A percentile compares a stretch with the other conserved stretches of the same genome.
Evolutionary conservation across 2,888 invertebrate species (phyloP).

Genomic region (Drosophila subsilvestris): DNA sequence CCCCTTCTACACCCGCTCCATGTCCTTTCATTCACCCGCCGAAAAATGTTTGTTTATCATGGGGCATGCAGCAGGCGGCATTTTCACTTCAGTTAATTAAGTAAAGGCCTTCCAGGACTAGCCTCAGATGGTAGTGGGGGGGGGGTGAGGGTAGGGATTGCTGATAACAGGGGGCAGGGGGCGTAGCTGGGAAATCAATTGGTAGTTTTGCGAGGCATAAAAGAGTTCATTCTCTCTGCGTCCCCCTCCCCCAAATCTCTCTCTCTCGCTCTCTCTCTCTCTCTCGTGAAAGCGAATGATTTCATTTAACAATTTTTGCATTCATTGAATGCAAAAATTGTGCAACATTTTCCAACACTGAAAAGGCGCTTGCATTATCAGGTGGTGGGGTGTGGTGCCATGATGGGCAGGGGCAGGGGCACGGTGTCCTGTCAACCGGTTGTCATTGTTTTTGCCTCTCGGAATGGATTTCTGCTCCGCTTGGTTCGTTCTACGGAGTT

Average conservation of each 20-base stretch:
- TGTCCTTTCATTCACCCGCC: constrained; percentile 21
- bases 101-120: constrained; percentile 58
- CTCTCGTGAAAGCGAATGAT: constrained; percentile 63
- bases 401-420: not conserved
- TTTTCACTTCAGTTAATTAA: constrained; percentile 79
- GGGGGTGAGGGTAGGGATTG: not conserved
- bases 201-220: constrained; percentile 36
- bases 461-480: constrained; percentile 48
- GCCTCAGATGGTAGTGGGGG: not conserved
- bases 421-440: constrained; percentile 58
- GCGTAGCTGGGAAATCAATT: constrained; percentile 63
- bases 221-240: constrained; percentile 8
- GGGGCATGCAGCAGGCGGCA: constrained; percentile 69
- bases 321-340: constrained; percentile 69
- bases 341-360: constrained; percentile 71
- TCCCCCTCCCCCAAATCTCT: not conserved
- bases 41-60: constrained; percentile 71
- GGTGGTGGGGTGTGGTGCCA: not conserved
- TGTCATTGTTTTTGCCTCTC: constrained; percentile 73
- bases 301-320: constrained; percentile 71
- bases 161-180: constrained; percentile 15
- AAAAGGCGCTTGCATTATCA: constrained; percentile 62
- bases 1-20: constrained; percentile 4
- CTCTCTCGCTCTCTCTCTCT: not conserved
- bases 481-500: constrained; percentile 30